Percentiles rank a stretch among this genome's conserved stretches.
These are phyloP conservation scores for Sylvilagus floridanus DNA, from an alignment of 2,797 vertebrate genomes.

Conservation along the genomic window DNA sequence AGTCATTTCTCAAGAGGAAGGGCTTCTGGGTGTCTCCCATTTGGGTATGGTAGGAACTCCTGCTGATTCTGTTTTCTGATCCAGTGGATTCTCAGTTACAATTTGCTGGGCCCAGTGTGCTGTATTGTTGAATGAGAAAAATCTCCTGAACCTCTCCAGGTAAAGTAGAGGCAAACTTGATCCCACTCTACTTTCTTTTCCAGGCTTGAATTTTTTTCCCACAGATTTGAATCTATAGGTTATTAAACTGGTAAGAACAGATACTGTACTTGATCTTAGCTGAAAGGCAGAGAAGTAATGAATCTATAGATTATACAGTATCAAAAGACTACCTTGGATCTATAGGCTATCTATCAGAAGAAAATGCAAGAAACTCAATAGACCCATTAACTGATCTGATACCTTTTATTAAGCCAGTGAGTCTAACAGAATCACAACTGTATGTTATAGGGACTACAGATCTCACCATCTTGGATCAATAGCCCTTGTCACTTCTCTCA, in stretches of 20 bases:
- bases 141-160: neutral
- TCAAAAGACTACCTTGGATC: neutral
- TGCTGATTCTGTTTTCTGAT: neutral
- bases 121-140: neutral
- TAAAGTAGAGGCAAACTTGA: neutral
- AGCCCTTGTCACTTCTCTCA: neutral
- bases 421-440: neutral
- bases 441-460: neutral
- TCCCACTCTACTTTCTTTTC: conserved; percentile 1
- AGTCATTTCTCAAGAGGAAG: neutral
- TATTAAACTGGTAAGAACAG: neutral
- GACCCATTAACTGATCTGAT: too few relatives aligned
- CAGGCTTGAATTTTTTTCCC: neutral
- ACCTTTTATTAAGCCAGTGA: conserved; percentile 36
- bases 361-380: too few relatives aligned
- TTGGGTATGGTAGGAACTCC: neutral
- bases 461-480: neutral
- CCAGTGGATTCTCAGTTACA: neutral
- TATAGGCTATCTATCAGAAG: too few relatives aligned
- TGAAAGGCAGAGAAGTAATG: too few relatives aligned
- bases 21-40: neutral
- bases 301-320: neutral
- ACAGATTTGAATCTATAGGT: neutral
- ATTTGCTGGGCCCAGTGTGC: neutral
- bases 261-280: too few relatives aligned